These are phyloP conservation scores for Canis aureus DNA, from an alignment of 2,113 vertebrate species.

Conservation along the genomic window DNA sequence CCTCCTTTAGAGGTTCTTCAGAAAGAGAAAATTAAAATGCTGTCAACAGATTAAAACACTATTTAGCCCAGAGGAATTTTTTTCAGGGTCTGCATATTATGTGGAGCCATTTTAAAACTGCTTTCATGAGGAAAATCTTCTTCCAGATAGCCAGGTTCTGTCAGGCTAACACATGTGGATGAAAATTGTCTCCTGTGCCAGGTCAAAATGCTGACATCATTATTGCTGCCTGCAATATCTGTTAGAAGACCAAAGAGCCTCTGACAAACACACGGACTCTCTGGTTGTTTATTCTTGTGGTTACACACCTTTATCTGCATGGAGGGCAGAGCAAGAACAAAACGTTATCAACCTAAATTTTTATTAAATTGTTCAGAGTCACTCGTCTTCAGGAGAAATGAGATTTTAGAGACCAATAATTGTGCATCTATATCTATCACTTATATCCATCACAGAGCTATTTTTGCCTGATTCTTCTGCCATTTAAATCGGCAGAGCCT, in stretches of 20 bases:
- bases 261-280: background rate
- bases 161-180: background rate
- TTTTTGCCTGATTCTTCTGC: background rate
- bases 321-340: background rate
- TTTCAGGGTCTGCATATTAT: constrained; percentile 29
- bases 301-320: background rate
- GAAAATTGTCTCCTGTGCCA: background rate
- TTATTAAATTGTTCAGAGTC: background rate
- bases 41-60: constrained; percentile 75
- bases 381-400: background rate
- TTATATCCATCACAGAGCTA: background rate
- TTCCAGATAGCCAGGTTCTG: background rate
- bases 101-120: constrained; percentile 35
- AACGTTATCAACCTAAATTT: background rate
- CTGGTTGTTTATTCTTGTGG: background rate
- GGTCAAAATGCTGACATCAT: background rate
- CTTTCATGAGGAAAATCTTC: constrained; percentile 33
- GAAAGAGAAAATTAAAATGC: constrained; percentile 83
- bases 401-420: background rate
- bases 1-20: constrained; percentile 79
- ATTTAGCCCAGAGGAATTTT: constrained; percentile 77
- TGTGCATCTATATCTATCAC: background rate
- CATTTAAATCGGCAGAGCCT: background rate
- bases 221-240: background rate
- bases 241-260: background rate